A percentile compares a stretch with the other conserved stretches of the same genome.
Evolutionary conservation across 2,797 vertebrate genomes (phyloP).

Genomic region (Zenarchopterus dispar): DNA sequence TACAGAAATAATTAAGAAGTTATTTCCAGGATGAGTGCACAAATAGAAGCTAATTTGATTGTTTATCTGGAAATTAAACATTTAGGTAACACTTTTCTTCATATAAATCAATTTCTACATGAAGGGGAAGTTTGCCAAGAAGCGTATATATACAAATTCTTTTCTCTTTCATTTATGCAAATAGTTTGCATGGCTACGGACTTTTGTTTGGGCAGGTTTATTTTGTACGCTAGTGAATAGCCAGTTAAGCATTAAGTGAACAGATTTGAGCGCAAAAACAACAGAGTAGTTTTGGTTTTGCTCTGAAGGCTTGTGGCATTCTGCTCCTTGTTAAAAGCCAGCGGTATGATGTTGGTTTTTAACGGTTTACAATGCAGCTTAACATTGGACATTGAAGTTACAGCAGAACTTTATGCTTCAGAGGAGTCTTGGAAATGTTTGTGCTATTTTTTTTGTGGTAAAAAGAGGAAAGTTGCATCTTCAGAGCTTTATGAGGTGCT

Average conservation of each 20-base stretch:
- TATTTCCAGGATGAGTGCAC: too few species aligned
- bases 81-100: too few species aligned
- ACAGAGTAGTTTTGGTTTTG: not conserved
- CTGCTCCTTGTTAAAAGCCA: not conserved
- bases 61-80: too few species aligned
- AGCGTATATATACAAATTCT: too few species aligned
- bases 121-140: too few species aligned
- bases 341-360: not conserved
- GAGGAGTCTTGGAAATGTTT: constrained; percentile 10
- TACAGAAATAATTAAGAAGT: too few species aligned
- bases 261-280: not conserved
- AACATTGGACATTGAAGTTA: not conserved
- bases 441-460: constrained; percentile 2
- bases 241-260: not conserved
- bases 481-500: constrained; percentile 7
- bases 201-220: not conserved
- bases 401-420: not conserved
- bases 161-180: not conserved
- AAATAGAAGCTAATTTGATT: too few species aligned
- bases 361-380: not conserved
- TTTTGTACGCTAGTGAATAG: constrained; percentile 1
- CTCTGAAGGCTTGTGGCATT: not conserved
- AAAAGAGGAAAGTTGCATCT: constrained; percentile 15
- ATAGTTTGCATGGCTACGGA: not conserved
- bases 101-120: too few species aligned